Percentiles rank a stretch among this genome's conserved stretches.
Conservation (phyloP, 1,140 invertebrate genomes). For the Ladona fulva region DNA sequence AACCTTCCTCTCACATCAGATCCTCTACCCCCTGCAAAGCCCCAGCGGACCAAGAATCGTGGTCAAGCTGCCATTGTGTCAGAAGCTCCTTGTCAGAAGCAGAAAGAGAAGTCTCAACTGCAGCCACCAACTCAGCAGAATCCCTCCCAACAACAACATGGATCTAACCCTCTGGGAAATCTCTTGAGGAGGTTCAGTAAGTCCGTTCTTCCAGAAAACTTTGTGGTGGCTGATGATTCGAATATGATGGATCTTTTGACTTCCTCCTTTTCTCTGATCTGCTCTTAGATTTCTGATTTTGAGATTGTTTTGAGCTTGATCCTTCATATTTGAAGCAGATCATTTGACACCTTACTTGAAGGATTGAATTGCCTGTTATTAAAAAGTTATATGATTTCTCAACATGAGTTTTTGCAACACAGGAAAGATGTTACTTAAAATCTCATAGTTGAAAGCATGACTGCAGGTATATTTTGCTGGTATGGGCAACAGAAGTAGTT, state of each 20-base stretch:
- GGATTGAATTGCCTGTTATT: too few relatives aligned
- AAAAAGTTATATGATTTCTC: too few relatives aligned
- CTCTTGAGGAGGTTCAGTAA: conserved; percentile 78
- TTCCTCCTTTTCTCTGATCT: neutral
- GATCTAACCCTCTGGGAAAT: conserved; percentile 40
- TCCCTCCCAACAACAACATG: conserved; percentile 1
- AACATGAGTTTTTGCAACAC: too few relatives aligned
- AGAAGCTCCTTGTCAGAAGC: neutral
- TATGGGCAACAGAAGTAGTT: too few relatives aligned
- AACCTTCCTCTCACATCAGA: neutral
- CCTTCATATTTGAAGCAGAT: neutral
- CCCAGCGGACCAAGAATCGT: neutral
- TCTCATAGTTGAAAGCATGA: too few relatives aligned
- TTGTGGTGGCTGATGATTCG: neutral
- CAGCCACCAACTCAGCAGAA: neutral
- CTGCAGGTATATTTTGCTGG: too few relatives aligned
- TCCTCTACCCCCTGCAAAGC: neutral
- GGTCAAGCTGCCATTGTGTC: neutral
- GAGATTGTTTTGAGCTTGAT: neutral
- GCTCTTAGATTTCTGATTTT: neutral
- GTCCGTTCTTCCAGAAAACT: conserved; percentile 39
- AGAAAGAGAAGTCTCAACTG: neutral
- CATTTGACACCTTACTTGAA: neutral
- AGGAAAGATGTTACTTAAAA: too few relatives aligned
- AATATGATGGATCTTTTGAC: conserved; percentile 2